Base-by-base conservation (phyloP, 1,140 invertebrate genomes). In the Papilio polyxenes region DNA sequence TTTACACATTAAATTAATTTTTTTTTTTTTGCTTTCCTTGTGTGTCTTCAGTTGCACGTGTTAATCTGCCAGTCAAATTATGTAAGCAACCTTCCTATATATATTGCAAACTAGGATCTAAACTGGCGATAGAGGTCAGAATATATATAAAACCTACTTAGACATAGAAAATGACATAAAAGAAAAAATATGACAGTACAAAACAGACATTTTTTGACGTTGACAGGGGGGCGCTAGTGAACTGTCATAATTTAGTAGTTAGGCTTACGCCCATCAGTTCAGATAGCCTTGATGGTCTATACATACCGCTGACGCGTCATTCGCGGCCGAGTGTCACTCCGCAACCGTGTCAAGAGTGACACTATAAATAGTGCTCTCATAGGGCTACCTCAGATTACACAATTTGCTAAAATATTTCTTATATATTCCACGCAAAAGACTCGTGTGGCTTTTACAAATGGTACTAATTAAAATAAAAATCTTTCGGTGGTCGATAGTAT, bases 281-380 rank as follows among this genome's bases (percentile, higher is more conserved):
- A 31, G 23, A 31, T 31, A 31, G 2, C 23, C 23, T 31, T 31
- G 23, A 31, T 2, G 23, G 23, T 31, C 23, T 31, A 31, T 31
- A 31, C 23, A 31, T 79, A 62, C 77, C 40, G 37, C 44, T 37
- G 11, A 56, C 53, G 31, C 37, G 37, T 31, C 75, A 51, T 74
- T 74, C 17, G 20, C 49, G 23, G 8, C 74, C 79, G 80, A 81
- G 82, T 81, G 80, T 65, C 80, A 53, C 56, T 83, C 51, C 75
- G 48, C 75, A 83, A 79, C 20, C 13, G 80, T 83, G 81, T 83
- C 81, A 82, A 83, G 76, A 83, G 65, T 83, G 48, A 65, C 37
- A 23, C 69, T 83, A 82, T 83, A 83, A 83, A 83, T 83, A 83
- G 65, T 80, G 69, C 81, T 74, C 69, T 82, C 59, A 82, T 56